A percentile compares a stretch with the other conserved stretches of the same genome.
Evolutionary conservation across 2,888 invertebrate species (phyloP).

Genomic region (Agonopterix heracliana): DNA sequence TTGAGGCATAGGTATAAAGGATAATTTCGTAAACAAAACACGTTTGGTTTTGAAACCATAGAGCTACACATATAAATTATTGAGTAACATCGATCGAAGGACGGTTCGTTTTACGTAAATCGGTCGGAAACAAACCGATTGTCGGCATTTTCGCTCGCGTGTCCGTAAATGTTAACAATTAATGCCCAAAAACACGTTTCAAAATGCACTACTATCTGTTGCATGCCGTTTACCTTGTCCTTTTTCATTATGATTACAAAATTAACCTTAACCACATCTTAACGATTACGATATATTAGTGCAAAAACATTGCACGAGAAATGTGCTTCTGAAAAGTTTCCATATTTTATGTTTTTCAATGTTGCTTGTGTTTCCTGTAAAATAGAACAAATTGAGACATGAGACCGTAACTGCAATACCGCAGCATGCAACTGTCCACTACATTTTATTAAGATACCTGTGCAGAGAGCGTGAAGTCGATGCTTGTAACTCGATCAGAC

Average conservation of each 20-base stretch:
- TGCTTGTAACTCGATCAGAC: not conserved
- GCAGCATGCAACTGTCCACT: slow-evolving; percentile 8
- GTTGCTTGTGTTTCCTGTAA: too few relatives aligned
- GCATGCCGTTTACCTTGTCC: not conserved
- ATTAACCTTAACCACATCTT: too few relatives aligned
- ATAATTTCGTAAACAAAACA: too few relatives aligned
- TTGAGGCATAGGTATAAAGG: not conserved
- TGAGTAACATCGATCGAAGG: slow-evolving; percentile 23
- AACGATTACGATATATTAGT: too few relatives aligned
- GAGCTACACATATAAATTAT: not conserved
- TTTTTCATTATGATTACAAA: too few relatives aligned
- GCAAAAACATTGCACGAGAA: too few relatives aligned
- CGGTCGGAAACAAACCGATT: slow-evolving; percentile 25
- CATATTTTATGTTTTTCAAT: too few relatives aligned
- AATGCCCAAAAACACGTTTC: slow-evolving; percentile 6
- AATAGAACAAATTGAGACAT: too few relatives aligned
- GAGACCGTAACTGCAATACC: not conserved
- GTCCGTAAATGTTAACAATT: slow-evolving; percentile 16
- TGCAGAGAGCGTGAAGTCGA: slow-evolving; percentile 50
- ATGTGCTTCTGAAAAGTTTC: too few relatives aligned
- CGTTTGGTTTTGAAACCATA: too few relatives aligned
- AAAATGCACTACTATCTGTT: slow-evolving; percentile 10
- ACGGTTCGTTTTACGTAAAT: slow-evolving; percentile 39
- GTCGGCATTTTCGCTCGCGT: slow-evolving; percentile 38
- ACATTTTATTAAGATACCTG: slow-evolving; percentile 38